These are phyloP conservation scores for Crotalus tigris DNA, from an alignment of 2,113 vertebrate species.

Conservation along the genomic window DNA sequence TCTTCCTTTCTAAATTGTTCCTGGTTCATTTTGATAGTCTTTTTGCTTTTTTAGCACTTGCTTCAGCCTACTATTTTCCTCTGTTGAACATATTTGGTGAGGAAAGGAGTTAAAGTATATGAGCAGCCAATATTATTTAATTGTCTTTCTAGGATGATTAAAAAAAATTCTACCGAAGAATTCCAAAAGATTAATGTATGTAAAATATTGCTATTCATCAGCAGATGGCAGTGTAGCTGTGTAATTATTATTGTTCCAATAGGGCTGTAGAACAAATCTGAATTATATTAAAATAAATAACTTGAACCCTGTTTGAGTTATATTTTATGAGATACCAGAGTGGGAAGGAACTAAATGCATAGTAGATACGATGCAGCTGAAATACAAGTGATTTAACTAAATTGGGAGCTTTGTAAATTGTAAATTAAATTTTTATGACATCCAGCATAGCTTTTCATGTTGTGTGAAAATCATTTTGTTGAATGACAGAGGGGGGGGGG, in stretches of 20 bases:
- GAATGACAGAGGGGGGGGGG: accelerated
- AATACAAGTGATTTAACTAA: constrained; percentile 55
- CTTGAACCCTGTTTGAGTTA: constrained; percentile 23
- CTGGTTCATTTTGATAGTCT: not conserved
- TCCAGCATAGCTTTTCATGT: constrained; percentile 4
- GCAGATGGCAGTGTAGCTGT: constrained; percentile 60
- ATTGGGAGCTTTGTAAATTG: constrained; percentile 44
- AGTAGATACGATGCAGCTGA: constrained; percentile 44
- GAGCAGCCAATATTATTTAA: not conserved
- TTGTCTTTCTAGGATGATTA: not conserved
- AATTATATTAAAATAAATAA: constrained; percentile 44
- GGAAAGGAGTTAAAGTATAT: not conserved
- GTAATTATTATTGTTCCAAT: accelerated
- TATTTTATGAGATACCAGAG: not conserved
- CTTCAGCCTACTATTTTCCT: not conserved
- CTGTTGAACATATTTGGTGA: not conserved
- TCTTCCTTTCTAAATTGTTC: not conserved
- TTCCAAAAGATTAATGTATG: not conserved
- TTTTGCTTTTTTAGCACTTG: not conserved
- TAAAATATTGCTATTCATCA: constrained; percentile 20
- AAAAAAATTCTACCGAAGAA: not conserved
- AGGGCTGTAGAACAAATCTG: not conserved
- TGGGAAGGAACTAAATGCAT: constrained; percentile 30
- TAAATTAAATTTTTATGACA: constrained; percentile 58
- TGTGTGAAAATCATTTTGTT: not conserved